Evolutionary conservation across 1,140 invertebrate genomes (phyloP), one percentile per base, ranked within the genome.

Genomic region (Drosophila pallidifrons): DNA sequence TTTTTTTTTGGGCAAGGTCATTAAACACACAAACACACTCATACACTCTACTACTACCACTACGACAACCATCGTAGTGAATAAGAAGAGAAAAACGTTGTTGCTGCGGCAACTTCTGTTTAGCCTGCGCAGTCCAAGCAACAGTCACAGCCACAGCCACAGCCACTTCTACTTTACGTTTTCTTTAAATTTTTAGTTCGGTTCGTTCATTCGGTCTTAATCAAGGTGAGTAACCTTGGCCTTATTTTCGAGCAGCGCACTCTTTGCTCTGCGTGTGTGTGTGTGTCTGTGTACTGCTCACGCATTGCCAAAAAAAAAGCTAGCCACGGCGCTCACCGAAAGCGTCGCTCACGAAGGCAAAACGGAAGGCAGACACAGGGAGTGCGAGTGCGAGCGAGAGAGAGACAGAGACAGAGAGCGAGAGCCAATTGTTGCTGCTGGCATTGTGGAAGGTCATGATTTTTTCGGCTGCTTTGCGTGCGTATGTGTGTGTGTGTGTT

Each of bases 371-470:
- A 57, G 30, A 38, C 41, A 57, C 30, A 38, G 61, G 30, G 46
- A 55, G 52, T 54, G 35, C 66, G 58, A 78, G 67, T 55, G 70
- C 38, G 57, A 35, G 66, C 11, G 41, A 51, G 35, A 74, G 65
- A 28, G 72, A 64, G 61, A 61, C 47, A 59, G 63, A 47, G 47
- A 49, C 52, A 25, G 66, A 77, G 49, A 74, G 20, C 47, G 43
- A 69, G 35, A 74, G 51, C 15, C 77, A 87, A 86, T 75, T 82
- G 79, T 81, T 82, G 79, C 79, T 80, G 35, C 58, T 91, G 90
- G 91, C 91, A 92, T 92, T 92, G 91, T 86, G 91, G 91, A 92
- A 92, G 91, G 91, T 92, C 91, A 91, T 90, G 87, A 91, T 90
- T 90, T 79, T 81, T 89, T 90, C 79, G 86, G 86, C 81, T 77